These are phyloP conservation scores for Poecilobothrus nobilitatus DNA, from an alignment of 2,888 invertebrate species.

Conservation along the genomic window DNA sequence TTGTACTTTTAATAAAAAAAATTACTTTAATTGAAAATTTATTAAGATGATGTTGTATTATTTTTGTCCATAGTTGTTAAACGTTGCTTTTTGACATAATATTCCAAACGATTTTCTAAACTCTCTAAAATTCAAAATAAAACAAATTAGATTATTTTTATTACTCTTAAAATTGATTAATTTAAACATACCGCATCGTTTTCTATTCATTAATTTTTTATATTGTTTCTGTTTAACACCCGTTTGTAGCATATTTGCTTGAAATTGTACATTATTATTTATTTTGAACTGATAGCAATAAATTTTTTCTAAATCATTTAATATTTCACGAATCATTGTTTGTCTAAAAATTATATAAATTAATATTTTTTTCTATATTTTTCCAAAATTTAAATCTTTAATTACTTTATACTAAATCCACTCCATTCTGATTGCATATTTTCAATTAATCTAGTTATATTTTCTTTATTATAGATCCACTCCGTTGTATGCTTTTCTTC, in stretches of 20 bases:
- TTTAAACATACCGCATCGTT: constrained; percentile 59
- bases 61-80: constrained; percentile 27
- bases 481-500: constrained; percentile 31
- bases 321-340: constrained; percentile 50
- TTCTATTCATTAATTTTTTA: constrained; percentile 63
- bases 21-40: too few species aligned
- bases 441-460: constrained; percentile 52
- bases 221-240: constrained; percentile 62
- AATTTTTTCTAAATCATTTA: constrained; percentile 45
- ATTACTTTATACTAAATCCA: constrained; percentile 59
- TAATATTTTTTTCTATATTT: constrained; percentile 1
- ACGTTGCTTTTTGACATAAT: constrained; percentile 62
- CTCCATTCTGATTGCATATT: constrained; percentile 71
- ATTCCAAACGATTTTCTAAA: constrained; percentile 68
- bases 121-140: constrained; percentile 56
- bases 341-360: constrained; percentile 37
- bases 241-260: constrained; percentile 55
- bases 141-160: too few species aligned
- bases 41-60: neutral
- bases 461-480: constrained; percentile 54
- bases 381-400: neutral
- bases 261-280: constrained; percentile 36
- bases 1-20: too few species aligned
- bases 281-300: constrained; percentile 26
- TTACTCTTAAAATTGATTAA: neutral